These are phyloP conservation scores for Musca vetustissima DNA, from an alignment of 1,140 invertebrate genomes.

Conservation along the genomic window DNA sequence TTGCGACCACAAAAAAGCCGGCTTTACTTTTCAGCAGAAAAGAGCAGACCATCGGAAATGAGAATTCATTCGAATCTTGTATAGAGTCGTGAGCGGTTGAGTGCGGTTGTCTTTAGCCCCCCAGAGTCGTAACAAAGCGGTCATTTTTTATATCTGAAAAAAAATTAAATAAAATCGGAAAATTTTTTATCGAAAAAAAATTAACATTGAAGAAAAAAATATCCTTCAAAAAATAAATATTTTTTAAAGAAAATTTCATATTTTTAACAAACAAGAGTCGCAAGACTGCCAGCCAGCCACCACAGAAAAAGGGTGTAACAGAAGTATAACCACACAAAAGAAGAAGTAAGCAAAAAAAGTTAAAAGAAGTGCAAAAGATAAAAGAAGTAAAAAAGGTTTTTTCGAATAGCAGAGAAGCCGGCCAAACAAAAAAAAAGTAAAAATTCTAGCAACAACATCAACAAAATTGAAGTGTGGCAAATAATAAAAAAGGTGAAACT, in stretches of 20 bases:
- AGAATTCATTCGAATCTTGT: conserved; percentile 43
- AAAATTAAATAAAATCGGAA: not conserved
- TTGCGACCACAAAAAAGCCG: not conserved
- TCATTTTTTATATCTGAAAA: not conserved
- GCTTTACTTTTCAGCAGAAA: conserved; percentile 19
- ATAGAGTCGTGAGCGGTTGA: conserved; percentile 45
- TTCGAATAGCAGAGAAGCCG: not conserved
- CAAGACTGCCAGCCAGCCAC: not conserved
- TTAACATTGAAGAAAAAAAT: not conserved
- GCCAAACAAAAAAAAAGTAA: not conserved
- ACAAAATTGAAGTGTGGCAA: conserved; percentile 2
- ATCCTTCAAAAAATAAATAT: conserved; percentile 2
- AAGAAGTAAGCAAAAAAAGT: too few species aligned
- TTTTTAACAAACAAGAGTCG: conserved; percentile 5
- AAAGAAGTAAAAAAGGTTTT: not conserved
- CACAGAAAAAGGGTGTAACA: not conserved
- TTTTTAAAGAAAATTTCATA: not conserved
- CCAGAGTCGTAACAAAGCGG: not conserved
- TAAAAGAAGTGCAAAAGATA: not conserved
- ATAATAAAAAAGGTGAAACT: not conserved
- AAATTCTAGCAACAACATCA: not conserved
- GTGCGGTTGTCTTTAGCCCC: conserved; percentile 7
- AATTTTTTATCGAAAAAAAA: conserved; percentile 11
- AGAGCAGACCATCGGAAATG: conserved; percentile 13
- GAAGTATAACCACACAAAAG: not conserved